phyloP scores from a whole-genome alignment of 2,113 vertebrate genomes.

The Gila orcuttii region DNA sequence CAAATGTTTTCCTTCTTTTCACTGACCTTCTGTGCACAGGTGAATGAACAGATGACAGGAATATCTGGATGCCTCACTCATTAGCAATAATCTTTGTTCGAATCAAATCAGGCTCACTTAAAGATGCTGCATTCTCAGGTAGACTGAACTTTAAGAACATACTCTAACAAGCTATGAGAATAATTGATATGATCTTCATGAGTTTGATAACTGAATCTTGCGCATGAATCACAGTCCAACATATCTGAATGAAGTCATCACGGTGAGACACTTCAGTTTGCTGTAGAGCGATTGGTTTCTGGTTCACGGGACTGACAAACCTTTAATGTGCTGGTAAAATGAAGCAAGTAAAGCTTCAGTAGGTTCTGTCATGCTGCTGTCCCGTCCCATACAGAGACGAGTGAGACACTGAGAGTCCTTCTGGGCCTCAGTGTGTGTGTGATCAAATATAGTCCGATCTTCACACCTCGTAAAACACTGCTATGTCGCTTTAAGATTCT shows the following conservation, averaged over 20 bases:
- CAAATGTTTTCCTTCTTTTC: background rate
- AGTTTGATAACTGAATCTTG: background rate
- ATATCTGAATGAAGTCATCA: background rate
- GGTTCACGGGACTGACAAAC: slow-evolving; percentile 10
- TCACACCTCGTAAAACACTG: slow-evolving; percentile 65
- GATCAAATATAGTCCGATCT: slow-evolving; percentile 54
- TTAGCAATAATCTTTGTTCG: slow-evolving; percentile 2
- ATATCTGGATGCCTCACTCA: slow-evolving; percentile 1
- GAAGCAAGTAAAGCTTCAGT: background rate
- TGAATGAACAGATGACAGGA: slow-evolving; percentile 26
- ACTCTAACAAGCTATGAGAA: background rate
- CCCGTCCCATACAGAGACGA: background rate
- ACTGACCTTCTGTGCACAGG: background rate
- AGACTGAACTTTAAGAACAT: background rate
- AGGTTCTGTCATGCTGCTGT: background rate
- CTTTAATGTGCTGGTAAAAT: slow-evolving; percentile 11
- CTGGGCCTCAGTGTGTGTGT: background rate
- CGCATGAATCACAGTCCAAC: background rate
- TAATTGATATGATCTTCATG: background rate
- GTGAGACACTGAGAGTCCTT: background rate
- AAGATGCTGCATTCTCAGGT: background rate
- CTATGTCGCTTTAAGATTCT: slow-evolving; percentile 62
- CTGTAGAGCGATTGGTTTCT: background rate
- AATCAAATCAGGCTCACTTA: background rate
- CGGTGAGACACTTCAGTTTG: background rate